Conservation (phyloP, 1,140 invertebrate species). For the Mycetomoellerius zeteki region DNA sequence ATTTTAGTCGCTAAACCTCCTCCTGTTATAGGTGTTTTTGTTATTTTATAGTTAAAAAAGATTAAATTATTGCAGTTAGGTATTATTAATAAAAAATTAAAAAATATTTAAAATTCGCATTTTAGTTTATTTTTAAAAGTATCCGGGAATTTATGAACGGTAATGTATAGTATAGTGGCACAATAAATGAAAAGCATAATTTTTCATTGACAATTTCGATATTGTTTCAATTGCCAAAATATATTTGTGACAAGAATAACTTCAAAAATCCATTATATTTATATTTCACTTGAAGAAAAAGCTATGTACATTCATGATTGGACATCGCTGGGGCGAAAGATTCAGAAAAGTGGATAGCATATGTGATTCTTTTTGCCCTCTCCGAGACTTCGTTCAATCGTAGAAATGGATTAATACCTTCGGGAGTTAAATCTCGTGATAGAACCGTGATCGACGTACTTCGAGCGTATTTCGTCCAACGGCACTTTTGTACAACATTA, state of each 20-base stretch:
- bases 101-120: too few relatives aligned
- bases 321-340: neutral
- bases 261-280: neutral
- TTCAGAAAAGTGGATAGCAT: neutral
- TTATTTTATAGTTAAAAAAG: too few relatives aligned
- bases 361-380: neutral
- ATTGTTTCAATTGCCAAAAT: neutral
- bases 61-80: too few relatives aligned
- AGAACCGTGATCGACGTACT: neutral
- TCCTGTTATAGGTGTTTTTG: too few relatives aligned
- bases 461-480: neutral
- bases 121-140: too few relatives aligned
- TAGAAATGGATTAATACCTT: neutral
- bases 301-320: neutral
- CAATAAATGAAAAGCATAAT: neutral
- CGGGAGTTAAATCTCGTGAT: slow-evolving; percentile 6
- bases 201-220: neutral
- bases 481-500: neutral
- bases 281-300: neutral
- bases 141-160: too few relatives aligned
- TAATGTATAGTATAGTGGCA: neutral
- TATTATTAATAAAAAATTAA: too few relatives aligned
- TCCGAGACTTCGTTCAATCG: slow-evolving; percentile 13
- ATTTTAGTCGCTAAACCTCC: too few relatives aligned
- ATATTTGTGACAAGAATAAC: neutral